Evolutionary conservation across 2,797 vertebrate species (phyloP), one percentile per base, ranked within the genome.

Genomic region (Lophotriccus pileatus): DNA sequence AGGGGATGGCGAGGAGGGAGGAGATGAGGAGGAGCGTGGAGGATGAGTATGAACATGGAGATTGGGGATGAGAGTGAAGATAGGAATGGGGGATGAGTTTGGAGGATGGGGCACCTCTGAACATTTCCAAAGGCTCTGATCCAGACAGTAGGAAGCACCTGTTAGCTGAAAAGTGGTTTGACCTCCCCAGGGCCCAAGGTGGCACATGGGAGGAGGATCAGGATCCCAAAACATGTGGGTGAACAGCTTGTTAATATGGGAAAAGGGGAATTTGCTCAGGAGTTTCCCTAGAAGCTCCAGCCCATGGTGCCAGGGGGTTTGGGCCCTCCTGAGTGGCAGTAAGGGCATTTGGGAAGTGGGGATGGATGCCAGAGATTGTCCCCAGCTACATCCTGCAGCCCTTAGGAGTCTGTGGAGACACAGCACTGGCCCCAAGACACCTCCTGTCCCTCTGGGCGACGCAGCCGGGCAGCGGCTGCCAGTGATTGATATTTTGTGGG

Each of bases 401-500:
- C 80, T 73, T 24, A 52, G 39, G 56, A 56, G 44, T 7, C 69
- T 3, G 3, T 50, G 84, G 77, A 69, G 77, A 81, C 1, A 3
- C 28, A 19, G 81, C 6, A 1, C 80, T 84, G 8, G 0, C 52
- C 68, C 79, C 60, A 34, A 32, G 46, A 63, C 1, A 2, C 16
- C 34, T 90, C 64, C 32, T 70, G 46, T 93, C 84, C 75, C 84
- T 72, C 66, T 72, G 2, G 2, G 69, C 0, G 0, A 72, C 49
- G 84, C 6, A 1, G 76, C 30, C 0, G 0, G 89, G 70, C 52
- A 41, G 63, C 1, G 15, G 62, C 70, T 90, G 90, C 66, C 89
- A 50, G 59, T 25, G 52, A 83, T 91, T 68, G 79, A 89, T 55
- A 89, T 80, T 74, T 73, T 91, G 73, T 84, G 87, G 72, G 83